A percentile compares a stretch with the other conserved stretches of the same genome.
These are phyloP conservation scores for Macrobrachium rosenbergii DNA, from an alignment of 1,140 invertebrate genomes.

Conservation along the genomic window DNA sequence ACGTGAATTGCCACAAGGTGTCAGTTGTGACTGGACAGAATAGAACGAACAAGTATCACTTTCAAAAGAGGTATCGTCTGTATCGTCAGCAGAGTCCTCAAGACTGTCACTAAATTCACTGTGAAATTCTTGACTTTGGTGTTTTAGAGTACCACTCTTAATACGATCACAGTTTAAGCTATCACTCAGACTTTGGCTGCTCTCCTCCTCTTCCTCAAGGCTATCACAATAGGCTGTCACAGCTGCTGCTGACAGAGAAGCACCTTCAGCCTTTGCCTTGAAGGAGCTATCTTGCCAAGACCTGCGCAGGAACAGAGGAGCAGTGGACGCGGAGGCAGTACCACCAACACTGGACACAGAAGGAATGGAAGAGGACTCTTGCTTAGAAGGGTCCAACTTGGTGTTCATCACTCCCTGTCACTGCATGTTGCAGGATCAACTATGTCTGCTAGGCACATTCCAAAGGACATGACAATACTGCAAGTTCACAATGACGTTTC, in stretches of 20 bases:
- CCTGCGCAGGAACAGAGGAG: not conserved
- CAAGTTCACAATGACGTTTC: too few relatives aligned
- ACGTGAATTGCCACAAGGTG: not conserved
- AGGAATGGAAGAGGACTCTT: constrained; percentile 3
- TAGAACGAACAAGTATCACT: constrained; percentile 56
- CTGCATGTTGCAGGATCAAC: not conserved
- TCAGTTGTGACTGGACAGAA: constrained; percentile 39
- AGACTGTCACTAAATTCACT: constrained; percentile 43
- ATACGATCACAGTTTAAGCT: constrained; percentile 6
- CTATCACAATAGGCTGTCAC: not conserved
- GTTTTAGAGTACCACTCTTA: not conserved
- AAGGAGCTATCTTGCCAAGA: not conserved
- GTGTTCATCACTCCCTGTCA: constrained; percentile 46
- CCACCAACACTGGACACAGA: constrained; percentile 28
- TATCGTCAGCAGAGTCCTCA: constrained; percentile 24
- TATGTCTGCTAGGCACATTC: too few relatives aligned
- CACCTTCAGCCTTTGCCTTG: not conserved
- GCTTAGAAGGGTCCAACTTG: constrained; percentile 3
- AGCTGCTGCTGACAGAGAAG: not conserved
- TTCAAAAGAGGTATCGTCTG: constrained; percentile 19
- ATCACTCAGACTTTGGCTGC: not conserved
- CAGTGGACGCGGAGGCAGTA: not conserved
- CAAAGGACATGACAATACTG: too few relatives aligned
- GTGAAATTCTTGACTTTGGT: not conserved
- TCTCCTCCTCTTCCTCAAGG: constrained; percentile 29